Evolutionary conservation across 2,113 vertebrate species (phyloP), one percentile per base, ranked within the genome.

Genomic region (Etia nguti): DNA sequence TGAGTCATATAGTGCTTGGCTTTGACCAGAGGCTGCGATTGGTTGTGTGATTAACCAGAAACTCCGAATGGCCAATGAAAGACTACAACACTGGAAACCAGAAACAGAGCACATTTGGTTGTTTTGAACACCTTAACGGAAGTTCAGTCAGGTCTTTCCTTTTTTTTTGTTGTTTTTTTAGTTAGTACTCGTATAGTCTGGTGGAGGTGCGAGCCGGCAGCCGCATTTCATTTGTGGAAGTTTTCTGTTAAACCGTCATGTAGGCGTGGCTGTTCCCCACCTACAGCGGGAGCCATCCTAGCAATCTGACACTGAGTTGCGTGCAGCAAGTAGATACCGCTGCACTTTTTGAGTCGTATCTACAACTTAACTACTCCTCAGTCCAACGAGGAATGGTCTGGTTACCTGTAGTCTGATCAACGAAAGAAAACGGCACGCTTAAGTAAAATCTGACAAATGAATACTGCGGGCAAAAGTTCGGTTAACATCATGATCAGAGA

Each of bases 1-100:
- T 87, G 95, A 94, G 90, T 93, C 93, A 89, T 80, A 79, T 82
- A 86, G 88, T 86, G 90, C 91, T 93, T 82, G 90, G 93, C 90
- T 94, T 93, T 89, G 92, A 95, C 91, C 88, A 85, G 92, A 90
- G 88, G 89, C 87, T 89, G 89, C 55, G 60, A 94, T 93, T 95
- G 94, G 94, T 92, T 90, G 88, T 80, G 56, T 89, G 86, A 88
- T 90, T 88, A 91, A 91, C 88, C 77, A 68, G 84, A 85, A 86
- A 89, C 60, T 85, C 57, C 60, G 54, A 83, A 83, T 36, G 89
- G 68, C 92, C 92, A 84, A 88, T 90, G 87, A 92, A 84, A 84
- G 83, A 88, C 82, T 77, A 83, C 89, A 90, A 92, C 88, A 90
- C 88, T 73, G 60, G 46, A 90, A 92, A 89, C 84, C 87, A 80